Base-by-base conservation (phyloP, 2,113 vertebrate genomes). In the Fulica atra region DNA sequence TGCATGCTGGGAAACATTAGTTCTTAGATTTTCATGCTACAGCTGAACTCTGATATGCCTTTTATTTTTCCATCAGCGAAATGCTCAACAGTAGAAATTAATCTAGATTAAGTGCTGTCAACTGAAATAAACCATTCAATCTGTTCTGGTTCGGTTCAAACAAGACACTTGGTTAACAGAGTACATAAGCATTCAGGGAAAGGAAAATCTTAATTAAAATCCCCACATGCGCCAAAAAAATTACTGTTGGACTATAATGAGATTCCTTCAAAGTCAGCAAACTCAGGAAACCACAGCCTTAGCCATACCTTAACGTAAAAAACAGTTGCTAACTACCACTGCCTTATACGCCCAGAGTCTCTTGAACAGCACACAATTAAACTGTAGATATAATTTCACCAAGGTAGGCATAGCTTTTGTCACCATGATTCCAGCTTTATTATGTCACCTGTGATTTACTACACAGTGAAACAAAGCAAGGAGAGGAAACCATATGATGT, bases 11-110 rank as follows among this genome's bases (percentile, higher is more conserved):
- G 76, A 76, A 64, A 78, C 4, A 5, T 7, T 86, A 26, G 1
- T 60, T 50, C 70, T 96, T 91, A 93, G 84, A 96, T 96, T 86
- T 94, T 96, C 88, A 94, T 17, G 29, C n/a, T 14, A 35, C 9
- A 51, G 60, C 31, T 80, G 77, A 86, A 90, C 25, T 61, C 79
- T 24, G 71, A 59, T 66, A 44, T 9, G 50, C 36, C 74, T 88
- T 77, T 60, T 36, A 82, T 28, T 88, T 48, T 93, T 59, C 66
- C 38, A 86, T 44, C 74, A 69, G 36, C 36, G 46, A 86, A 84
- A 66, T 6, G 40, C 16, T 66, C 31, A 92, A 81, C 69, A 15
- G 23, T 7, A 57, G 42, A 82, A 92, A 88, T 42, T 59, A 46
- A 83, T 42, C 2, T 16, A 65, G 33, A 94, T 90, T 26, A 92